These are phyloP conservation scores for Argya squamiceps DNA, from an alignment of 2,797 vertebrate genomes.

Conservation along the genomic window DNA sequence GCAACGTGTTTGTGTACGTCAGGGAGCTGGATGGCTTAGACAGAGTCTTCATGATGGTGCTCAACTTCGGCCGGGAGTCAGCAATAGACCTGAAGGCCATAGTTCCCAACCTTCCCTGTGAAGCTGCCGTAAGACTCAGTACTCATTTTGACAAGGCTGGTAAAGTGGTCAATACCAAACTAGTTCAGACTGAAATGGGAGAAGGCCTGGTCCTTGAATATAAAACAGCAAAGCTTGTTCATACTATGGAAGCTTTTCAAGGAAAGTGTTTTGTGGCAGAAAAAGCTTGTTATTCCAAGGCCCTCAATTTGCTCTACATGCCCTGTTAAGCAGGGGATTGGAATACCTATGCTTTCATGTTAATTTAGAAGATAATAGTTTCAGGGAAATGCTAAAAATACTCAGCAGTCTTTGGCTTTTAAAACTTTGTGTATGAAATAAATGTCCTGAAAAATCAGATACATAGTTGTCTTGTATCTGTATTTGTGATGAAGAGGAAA, in stretches of 20 bases:
- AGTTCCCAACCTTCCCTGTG: constrained; percentile 77
- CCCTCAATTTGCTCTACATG: constrained; percentile 82
- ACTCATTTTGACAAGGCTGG: constrained; percentile 72
- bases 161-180: constrained; percentile 66
- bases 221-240: constrained; percentile 74
- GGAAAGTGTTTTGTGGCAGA: constrained; percentile 87
- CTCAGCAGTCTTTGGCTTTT: neutral
- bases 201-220: constrained; percentile 90
- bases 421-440: neutral
- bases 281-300: constrained; percentile 88
- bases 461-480: neutral
- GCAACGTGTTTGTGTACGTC: constrained; percentile 81
- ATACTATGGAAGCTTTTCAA: constrained; percentile 68
- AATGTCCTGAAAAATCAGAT: neutral
- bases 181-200: constrained; percentile 78
- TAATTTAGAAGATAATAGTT: neutral
- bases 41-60: constrained; percentile 84
- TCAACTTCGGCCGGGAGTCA: constrained; percentile 85
- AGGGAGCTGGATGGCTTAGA: constrained; percentile 89
- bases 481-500: neutral
- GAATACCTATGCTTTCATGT: neutral
- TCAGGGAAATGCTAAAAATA: neutral
- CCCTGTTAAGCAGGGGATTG: constrained; percentile 76
- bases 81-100: constrained; percentile 77
- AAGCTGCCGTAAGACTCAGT: constrained; percentile 80